Conservation (phyloP, 1,140 invertebrate genomes). For the Ptiloglossa arizonensis region DNA sequence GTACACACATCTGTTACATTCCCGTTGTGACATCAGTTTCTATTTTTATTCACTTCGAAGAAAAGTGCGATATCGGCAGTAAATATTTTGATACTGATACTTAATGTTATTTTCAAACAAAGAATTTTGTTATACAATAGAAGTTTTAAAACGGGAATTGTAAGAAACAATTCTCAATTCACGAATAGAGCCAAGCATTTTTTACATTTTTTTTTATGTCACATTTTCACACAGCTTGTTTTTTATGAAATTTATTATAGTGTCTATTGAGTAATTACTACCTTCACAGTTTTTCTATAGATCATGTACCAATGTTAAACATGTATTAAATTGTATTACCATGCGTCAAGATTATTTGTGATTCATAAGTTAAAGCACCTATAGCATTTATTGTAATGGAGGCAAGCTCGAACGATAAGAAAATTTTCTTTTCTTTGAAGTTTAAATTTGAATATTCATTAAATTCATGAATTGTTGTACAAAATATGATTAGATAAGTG, state of each 20-base stretch:
- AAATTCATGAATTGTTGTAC: background rate
- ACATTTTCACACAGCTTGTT: background rate
- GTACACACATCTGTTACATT: slow-evolving; percentile 31
- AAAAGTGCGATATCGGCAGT: slow-evolving; percentile 19
- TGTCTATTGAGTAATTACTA: slow-evolving; percentile 22
- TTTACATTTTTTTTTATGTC: background rate
- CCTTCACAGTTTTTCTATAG: slow-evolving; percentile 33
- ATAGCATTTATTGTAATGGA: slow-evolving; percentile 22
- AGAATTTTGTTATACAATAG: background rate
- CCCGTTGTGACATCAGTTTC: slow-evolving; percentile 7
- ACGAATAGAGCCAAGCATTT: background rate
- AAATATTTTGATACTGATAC: slow-evolving; percentile 18
- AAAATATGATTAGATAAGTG: background rate
- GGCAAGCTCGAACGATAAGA: slow-evolving; percentile 55
- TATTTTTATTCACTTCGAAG: background rate
- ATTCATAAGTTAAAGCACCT: slow-evolving; percentile 42
- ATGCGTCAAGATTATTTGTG: slow-evolving; percentile 36
- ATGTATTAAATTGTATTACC: slow-evolving; percentile 28
- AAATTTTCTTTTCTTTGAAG: slow-evolving; percentile 29
- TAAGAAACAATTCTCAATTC: slow-evolving; percentile 21
- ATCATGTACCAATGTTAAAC: slow-evolving; percentile 31
- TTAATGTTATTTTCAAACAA: background rate
- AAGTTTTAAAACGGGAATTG: background rate
- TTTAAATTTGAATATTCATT: background rate
- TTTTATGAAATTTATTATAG: slow-evolving; percentile 11